phyloP scores from a whole-genome alignment of 1,140 invertebrate genomes.

The Dendroctonus ponderosae region DNA sequence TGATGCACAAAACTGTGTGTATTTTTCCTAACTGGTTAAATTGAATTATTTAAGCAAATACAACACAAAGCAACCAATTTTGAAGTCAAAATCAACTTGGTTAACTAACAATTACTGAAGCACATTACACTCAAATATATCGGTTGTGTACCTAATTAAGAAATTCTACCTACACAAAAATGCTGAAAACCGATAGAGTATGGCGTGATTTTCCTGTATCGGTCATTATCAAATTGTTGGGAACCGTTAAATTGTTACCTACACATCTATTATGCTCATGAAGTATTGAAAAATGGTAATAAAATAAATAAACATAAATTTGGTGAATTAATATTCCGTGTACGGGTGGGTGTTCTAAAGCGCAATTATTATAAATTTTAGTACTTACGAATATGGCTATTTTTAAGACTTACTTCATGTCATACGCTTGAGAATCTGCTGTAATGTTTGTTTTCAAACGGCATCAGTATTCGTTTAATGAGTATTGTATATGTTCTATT shows the following conservation, averaged over 20 bases:
- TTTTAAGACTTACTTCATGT: constrained; percentile 29
- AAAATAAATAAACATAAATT: constrained; percentile 29
- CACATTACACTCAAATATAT: too few relatives aligned
- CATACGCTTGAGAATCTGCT: constrained; percentile 1
- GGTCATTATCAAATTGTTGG: constrained; percentile 15
- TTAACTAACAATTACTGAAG: too few relatives aligned
- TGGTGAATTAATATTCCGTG: constrained; percentile 19
- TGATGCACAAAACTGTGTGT: too few relatives aligned
- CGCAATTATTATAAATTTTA: constrained; percentile 21
- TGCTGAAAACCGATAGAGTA: constrained; percentile 14
- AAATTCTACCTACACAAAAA: constrained; percentile 25
- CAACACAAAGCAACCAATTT: too few relatives aligned
- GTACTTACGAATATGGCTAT: constrained; percentile 28
- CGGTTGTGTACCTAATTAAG: constrained; percentile 8
- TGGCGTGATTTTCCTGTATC: constrained; percentile 22
- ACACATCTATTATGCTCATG: constrained; percentile 20
- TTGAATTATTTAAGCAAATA: too few relatives aligned
- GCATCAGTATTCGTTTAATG: constrained; percentile 17
- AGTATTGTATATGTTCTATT: constrained; percentile 8
- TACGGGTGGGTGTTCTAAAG: constrained; percentile 16
- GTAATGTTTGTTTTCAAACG: constrained; percentile 5
- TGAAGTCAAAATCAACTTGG: too few relatives aligned
- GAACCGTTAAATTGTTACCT: constrained; percentile 30
- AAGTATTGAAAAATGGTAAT: constrained; percentile 25
- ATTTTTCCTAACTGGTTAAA: too few relatives aligned